Percentiles rank a stretch among this genome's conserved stretches.
Conservation (phyloP, 2,113 vertebrate species). For the Phrynosoma blainvillii region DNA sequence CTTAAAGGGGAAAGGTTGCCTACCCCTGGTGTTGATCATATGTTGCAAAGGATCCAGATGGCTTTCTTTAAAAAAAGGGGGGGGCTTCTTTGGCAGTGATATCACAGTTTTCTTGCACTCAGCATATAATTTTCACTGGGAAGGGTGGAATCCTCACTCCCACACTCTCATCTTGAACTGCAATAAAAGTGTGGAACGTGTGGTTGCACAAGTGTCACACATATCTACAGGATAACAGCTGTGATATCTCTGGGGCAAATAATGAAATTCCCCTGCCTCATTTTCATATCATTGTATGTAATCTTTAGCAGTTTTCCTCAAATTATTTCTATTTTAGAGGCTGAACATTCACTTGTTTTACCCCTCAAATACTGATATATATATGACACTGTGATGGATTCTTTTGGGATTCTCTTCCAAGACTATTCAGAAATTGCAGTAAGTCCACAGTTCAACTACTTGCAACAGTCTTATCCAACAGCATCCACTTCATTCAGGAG, state of each 20-base stretch:
- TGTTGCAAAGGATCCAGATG: conserved; percentile 13
- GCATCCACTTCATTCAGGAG: background rate
- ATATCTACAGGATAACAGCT: too few species aligned
- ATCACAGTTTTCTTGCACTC: background rate
- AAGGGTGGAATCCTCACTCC: background rate
- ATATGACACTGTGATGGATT: background rate
- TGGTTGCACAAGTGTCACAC: background rate
- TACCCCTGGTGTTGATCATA: background rate
- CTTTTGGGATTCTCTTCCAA: background rate
- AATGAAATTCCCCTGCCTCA: background rate
- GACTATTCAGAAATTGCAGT: background rate
- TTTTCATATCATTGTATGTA: background rate
- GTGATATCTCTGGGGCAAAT: background rate
- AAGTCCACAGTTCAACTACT: background rate
- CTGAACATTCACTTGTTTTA: background rate
- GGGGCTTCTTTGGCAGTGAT: conserved; percentile 11
- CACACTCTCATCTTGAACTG: background rate
- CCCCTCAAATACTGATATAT: too few species aligned
- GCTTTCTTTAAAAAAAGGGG: conserved; percentile 14
- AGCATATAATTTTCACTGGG: background rate
- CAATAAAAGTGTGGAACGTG: background rate
- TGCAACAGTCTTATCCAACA: background rate
- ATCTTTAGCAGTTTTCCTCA: background rate
- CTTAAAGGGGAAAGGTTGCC: too few species aligned
- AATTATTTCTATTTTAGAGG: background rate